These are phyloP conservation scores for Donacobius atricapilla DNA, from an alignment of 2,113 vertebrate genomes.

Conservation along the genomic window DNA sequence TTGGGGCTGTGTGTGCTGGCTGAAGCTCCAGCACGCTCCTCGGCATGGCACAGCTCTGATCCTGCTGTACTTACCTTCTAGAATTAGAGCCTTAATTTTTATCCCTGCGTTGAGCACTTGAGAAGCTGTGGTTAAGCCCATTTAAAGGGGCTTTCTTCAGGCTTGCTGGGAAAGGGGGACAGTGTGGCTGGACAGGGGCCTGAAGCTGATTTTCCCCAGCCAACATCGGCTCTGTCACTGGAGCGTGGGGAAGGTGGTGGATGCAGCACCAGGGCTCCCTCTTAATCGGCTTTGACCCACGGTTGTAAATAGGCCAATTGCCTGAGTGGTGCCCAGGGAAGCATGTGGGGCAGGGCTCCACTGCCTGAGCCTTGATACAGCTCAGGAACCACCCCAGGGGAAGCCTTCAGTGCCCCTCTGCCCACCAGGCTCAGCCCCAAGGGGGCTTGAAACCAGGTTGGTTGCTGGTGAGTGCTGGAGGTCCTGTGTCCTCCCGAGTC, in stretches of 20 bases:
- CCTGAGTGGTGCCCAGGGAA: neutral
- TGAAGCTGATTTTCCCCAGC: conserved; percentile 17
- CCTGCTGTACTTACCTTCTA: conserved; percentile 67
- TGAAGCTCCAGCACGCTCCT: accelerated
- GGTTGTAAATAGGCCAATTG: conserved; percentile 52
- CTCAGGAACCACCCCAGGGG: neutral
- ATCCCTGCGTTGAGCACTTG: conserved; percentile 47
- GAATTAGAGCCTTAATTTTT: conserved; percentile 68
- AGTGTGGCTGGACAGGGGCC: neutral
- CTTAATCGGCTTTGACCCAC: conserved; percentile 36
- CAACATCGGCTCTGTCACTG: accelerated
- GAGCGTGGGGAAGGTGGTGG: neutral
- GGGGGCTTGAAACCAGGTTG: accelerated
- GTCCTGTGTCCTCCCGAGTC: neutral
- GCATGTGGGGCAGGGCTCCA: accelerated
- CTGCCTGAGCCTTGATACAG: neutral
- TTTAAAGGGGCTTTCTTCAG: conserved; percentile 51
- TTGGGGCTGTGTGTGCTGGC: neutral
- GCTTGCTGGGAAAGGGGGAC: neutral
- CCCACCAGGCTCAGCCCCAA: neutral
- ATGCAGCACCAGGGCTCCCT: neutral
- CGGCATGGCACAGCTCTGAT: neutral
- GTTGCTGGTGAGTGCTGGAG: neutral
- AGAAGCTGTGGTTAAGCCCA: conserved; percentile 59
- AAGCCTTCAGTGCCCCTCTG: neutral